Conservation (phyloP, 2,888 invertebrate species). For the Leptodirus hochenwartii region DNA sequence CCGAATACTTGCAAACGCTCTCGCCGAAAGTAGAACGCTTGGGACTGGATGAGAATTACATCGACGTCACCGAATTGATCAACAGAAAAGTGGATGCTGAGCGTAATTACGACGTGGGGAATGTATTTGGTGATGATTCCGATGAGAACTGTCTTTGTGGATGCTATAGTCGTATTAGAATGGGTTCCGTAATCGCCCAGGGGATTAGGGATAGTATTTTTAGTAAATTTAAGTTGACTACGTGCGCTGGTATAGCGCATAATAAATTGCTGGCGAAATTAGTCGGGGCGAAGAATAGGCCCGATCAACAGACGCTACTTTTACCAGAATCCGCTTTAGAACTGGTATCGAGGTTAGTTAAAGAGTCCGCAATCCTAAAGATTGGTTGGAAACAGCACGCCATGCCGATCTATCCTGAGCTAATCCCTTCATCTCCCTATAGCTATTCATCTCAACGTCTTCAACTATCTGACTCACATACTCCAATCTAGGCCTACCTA, state of each 20-base stretch:
- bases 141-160: constrained; percentile 50
- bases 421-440: too few relatives aligned
- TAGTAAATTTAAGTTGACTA: constrained; percentile 51
- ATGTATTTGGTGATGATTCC: constrained; percentile 35
- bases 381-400: too few relatives aligned
- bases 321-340: constrained; percentile 47
- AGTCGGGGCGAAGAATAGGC: constrained; percentile 52
- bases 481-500: too few relatives aligned
- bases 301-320: constrained; percentile 65
- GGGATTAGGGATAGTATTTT: constrained; percentile 54
- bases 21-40: constrained; percentile 60
- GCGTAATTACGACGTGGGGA: constrained; percentile 26
- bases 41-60: constrained; percentile 71
- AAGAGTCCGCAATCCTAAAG: too few relatives aligned
- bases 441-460: too few relatives aligned
- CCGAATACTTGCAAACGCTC: constrained; percentile 49
- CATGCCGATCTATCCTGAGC: too few relatives aligned
- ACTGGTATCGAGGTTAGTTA: constrained; percentile 42
- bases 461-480: too few relatives aligned
- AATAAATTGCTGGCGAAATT: constrained; percentile 73
- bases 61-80: constrained; percentile 58
- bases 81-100: constrained; percentile 30
- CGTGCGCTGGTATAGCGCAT: constrained; percentile 67
- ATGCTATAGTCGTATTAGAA: constrained; percentile 45
- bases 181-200: constrained; percentile 56